phyloP scores from a whole-genome alignment of 2,797 vertebrate species.

The Buphagus erythrorhynchus region DNA sequence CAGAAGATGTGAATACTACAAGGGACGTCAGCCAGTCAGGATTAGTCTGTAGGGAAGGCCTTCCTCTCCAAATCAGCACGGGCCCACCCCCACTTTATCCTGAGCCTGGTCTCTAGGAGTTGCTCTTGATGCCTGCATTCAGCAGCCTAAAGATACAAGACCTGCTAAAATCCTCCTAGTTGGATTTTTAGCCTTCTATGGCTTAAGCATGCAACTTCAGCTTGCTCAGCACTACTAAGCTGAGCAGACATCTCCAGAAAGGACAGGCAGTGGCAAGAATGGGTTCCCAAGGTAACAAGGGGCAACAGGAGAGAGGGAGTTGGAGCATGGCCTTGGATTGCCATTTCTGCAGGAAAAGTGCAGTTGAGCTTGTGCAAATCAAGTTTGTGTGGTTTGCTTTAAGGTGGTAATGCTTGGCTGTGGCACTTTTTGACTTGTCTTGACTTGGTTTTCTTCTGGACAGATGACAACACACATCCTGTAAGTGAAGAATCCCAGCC shows the following conservation, averaged over 20 bases:
- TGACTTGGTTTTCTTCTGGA: slow-evolving; percentile 1
- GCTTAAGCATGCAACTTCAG: neutral
- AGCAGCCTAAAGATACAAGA: neutral
- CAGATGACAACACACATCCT: slow-evolving; percentile 75
- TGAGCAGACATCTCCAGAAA: neutral
- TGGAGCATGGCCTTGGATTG: neutral
- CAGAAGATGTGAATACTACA: no score
- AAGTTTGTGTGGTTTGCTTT: neutral
- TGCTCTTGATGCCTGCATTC: neutral
- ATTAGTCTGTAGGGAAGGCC: neutral
- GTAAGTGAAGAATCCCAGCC: slow-evolving; percentile 68
- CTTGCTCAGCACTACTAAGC: neutral
- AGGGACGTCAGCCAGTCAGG: neutral
- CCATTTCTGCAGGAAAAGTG: neutral
- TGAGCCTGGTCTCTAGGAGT: neutral
- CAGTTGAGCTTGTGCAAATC: neutral
- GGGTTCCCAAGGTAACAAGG: neutral
- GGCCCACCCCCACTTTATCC: neutral
- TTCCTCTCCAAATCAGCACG: neutral
- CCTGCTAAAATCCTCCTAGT: no score
- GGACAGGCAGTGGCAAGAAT: neutral
- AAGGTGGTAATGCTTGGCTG: neutral
- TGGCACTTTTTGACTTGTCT: neutral
- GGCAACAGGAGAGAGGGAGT: neutral
- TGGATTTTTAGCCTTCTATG: neutral